Base-by-base conservation (phyloP, 1,140 invertebrate genomes). In the Metopolophium dirhodum region DNA sequence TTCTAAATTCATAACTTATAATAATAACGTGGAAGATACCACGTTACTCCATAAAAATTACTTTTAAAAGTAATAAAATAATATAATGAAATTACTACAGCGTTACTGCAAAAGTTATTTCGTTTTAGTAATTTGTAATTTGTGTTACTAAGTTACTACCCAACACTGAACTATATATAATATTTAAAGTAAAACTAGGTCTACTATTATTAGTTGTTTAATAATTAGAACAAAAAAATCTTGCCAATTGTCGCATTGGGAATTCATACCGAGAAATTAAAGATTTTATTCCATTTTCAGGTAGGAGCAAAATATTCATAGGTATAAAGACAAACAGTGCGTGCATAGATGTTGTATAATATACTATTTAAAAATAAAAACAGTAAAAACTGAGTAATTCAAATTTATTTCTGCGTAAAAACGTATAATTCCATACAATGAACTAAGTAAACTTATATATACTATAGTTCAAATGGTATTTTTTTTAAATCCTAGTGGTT, bases 161-260 rank as follows among this genome's bases (percentile, higher is more conserved):
- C 41, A 41, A 41, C 41, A 41, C 41, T 41, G 41, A 41, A 41
- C 41, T 41, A 41, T 41, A 41, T 61, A 61, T 30, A 20, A 77
- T 77, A 20, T 37, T 18, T 11, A 47, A 88, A 35, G n/a, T 35
- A 54, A 0, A 88, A 88, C 87, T 88, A 88, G 7, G 9, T 35
- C 23, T 26, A 88, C 47, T 88, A 88, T 88, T 88, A 88, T 54
- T 88, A 88, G 47, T 88, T 23, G 20, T 23, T 88, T 51, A 35
- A 88, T 54, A 88, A 88, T 37, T 88, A 51, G 47, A 47, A 88
- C 47, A 51, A 20, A 88, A 88, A 54, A 37, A 88, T 54, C n/a
- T 54, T 54, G 87, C 87, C 87, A 88, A 88, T 88, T 54, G 54
- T 8, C 2, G 49, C 7, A 54, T 45, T 23, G 83, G 23, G 82